Percentiles rank a stretch among this genome's conserved stretches.
phyloP scores from a whole-genome alignment of 2,888 invertebrate species.

The Tanaodytes sp. region DNA sequence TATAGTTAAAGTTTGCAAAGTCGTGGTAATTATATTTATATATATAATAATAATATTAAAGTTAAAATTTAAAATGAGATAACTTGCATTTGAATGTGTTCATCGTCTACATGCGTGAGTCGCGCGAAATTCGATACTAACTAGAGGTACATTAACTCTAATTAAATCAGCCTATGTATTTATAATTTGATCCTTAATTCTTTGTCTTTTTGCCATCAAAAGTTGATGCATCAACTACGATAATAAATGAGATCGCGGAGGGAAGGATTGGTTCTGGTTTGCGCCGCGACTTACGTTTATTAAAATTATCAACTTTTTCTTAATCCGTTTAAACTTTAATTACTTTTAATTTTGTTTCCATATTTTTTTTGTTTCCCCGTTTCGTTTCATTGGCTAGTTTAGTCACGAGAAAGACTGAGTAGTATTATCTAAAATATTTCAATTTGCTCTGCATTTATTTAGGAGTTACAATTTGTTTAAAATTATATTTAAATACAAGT shows the following conservation, averaged over 20 bases:
- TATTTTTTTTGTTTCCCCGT: constrained; percentile 9
- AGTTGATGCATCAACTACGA: constrained; percentile 56
- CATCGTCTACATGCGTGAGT: constrained; percentile 53
- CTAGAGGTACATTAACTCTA: constrained; percentile 57
- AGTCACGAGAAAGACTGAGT: constrained; percentile 50
- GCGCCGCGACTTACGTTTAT: constrained; percentile 55
- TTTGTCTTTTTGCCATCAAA: constrained; percentile 48
- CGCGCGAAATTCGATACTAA: constrained; percentile 54
- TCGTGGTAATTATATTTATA: no score
- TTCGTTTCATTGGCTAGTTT: constrained; percentile 43
- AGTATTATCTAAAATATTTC: constrained; percentile 42
- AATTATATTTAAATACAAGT: constrained; percentile 47
- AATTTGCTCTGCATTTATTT: constrained; percentile 36
- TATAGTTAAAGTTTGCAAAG: constrained; percentile 25
- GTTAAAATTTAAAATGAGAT: constrained; percentile 59
- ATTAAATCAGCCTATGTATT: constrained; percentile 59
- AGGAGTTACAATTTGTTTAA: constrained; percentile 44
- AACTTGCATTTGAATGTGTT: constrained; percentile 54
- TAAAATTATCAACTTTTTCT: constrained; percentile 31
- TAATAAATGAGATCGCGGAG: constrained; percentile 64
- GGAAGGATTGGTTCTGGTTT: constrained; percentile 58
- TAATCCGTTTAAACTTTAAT: constrained; percentile 33
- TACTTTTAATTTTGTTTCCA: constrained; percentile 26
- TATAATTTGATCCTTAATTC: constrained; percentile 45
- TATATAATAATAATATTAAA: no score